These are phyloP conservation scores for Gymnocypris eckloni DNA, from an alignment of 2,797 vertebrate genomes.

Conservation along the genomic window DNA sequence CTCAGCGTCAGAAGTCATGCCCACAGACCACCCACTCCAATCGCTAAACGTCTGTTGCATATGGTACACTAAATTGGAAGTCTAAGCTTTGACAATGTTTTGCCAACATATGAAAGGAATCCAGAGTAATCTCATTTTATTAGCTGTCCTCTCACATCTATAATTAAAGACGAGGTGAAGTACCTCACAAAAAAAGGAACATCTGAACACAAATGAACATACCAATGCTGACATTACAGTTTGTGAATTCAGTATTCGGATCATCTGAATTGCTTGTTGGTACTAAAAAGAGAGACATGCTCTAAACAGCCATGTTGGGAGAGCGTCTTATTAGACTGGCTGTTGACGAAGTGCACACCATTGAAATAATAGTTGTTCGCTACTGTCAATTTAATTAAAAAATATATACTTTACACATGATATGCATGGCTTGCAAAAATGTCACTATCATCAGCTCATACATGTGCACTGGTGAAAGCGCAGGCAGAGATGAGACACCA, in stretches of 20 bases:
- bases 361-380: neutral
- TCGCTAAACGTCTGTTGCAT: neutral
- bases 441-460: neutral
- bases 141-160: neutral
- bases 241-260: neutral
- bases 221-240: neutral
- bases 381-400: neutral
- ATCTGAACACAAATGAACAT: neutral
- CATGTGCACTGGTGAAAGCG: slow-evolving; percentile 11
- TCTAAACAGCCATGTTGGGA: neutral
- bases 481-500: slow-evolving; percentile 1
- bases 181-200: neutral
- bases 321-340: neutral
- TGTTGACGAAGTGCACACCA: neutral
- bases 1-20: neutral
- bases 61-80: neutral
- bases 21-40: neutral
- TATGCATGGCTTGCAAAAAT: neutral
- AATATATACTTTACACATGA: neutral
- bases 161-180: neutral
- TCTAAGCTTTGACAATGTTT: neutral
- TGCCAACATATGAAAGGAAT: neutral
- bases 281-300: neutral
- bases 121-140: neutral
- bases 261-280: neutral